phyloP scores from a whole-genome alignment of 2,888 invertebrate species.

The Ametastegia equiseti region DNA sequence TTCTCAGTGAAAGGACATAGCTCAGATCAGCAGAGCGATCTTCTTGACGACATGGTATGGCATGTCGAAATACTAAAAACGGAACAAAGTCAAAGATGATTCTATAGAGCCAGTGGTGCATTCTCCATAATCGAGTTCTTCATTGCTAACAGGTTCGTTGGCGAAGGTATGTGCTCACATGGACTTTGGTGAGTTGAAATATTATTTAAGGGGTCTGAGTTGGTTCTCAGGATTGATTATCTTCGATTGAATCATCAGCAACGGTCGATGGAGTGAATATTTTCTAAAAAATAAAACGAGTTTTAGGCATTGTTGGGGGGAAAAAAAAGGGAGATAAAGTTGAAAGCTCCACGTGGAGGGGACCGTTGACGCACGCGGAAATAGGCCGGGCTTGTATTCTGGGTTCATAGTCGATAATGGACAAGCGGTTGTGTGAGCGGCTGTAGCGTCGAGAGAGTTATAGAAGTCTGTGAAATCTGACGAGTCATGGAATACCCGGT shows the following conservation, averaged over 20 bases:
- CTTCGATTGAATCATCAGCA: background rate
- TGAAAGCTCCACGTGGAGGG: background rate
- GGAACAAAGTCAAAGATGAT: constrained; percentile 8
- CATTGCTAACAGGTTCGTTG: background rate
- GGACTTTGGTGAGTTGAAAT: background rate
- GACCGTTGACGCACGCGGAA: constrained; percentile 41
- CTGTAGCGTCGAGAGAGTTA: constrained; percentile 42
- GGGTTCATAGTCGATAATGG: constrained; percentile 44
- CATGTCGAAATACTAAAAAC: background rate
- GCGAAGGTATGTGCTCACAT: background rate
- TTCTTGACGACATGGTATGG: too few relatives aligned
- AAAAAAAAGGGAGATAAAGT: constrained; percentile 12
- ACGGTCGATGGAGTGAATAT: background rate
- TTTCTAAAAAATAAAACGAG: background rate
- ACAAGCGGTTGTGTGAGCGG: constrained; percentile 19
- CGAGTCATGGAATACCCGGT: constrained; percentile 45
- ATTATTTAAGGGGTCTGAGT: background rate
- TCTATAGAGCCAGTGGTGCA: background rate
- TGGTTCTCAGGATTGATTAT: background rate
- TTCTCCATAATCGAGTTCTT: background rate
- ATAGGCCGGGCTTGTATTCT: constrained; percentile 41
- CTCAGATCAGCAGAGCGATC: constrained; percentile 2
- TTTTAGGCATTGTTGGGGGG: background rate
- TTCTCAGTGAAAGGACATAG: constrained; percentile 18
- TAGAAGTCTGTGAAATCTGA: constrained; percentile 42